Evolutionary conservation across 1,140 invertebrate genomes (phyloP).

Genomic region (Thaumatotibia leucotreta): DNA sequence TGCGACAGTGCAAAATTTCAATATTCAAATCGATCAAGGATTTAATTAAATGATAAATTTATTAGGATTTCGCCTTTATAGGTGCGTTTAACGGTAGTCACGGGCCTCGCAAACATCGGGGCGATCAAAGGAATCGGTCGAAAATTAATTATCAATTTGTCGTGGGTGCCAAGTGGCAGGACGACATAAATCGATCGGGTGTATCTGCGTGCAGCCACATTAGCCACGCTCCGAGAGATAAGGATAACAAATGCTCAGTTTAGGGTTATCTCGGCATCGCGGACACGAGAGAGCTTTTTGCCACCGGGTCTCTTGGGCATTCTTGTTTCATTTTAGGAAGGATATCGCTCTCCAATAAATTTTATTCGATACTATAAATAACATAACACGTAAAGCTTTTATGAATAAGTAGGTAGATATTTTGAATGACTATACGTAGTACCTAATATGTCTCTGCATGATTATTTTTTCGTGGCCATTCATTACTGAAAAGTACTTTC

Average conservation of each 20-base stretch:
- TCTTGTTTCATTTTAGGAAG: conserved; percentile 27
- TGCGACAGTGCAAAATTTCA: not conserved
- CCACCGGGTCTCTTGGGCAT: conserved; percentile 65
- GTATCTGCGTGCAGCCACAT: conserved; percentile 69
- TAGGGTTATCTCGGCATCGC: conserved; percentile 73
- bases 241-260: conserved; percentile 76
- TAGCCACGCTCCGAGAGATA: conserved; percentile 71
- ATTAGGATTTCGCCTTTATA: conserved; percentile 3
- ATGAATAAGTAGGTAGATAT: not conserved
- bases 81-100: conserved; percentile 35
- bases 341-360: conserved; percentile 5
- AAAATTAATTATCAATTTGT: conserved; percentile 77
- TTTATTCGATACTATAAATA: not conserved
- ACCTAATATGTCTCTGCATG: no score
- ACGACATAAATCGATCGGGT: conserved; percentile 68
- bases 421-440: not conserved
- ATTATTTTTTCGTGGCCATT: no score
- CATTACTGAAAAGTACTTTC: no score
- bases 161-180: conserved; percentile 63
- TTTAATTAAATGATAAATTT: conserved; percentile 15
- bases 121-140: conserved; percentile 62
- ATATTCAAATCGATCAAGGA: conserved; percentile 12
- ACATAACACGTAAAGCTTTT: not conserved
- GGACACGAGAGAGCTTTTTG: conserved; percentile 74
- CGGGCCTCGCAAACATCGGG: conserved; percentile 61